phyloP scores from a whole-genome alignment of 1,140 invertebrate genomes.

The Zophobas atratus region DNA sequence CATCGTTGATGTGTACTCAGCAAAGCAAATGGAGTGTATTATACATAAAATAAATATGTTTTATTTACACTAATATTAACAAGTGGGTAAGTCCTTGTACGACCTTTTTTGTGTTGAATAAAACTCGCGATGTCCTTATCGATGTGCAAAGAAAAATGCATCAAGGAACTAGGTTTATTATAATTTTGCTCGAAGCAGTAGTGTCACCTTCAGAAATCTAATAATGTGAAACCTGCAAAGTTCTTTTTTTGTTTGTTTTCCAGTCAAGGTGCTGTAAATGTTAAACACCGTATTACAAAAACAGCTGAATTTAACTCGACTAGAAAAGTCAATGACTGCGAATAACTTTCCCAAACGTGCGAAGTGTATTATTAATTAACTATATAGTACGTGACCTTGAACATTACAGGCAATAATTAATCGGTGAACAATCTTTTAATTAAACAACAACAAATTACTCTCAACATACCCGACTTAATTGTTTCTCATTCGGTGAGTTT shows the following conservation, averaged over 20 bases:
- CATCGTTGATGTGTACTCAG: no score
- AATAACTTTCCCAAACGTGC: not conserved
- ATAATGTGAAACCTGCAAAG: no score
- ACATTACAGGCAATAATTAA: not conserved
- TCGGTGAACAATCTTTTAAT: conserved; percentile 38
- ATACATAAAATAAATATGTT: no score
- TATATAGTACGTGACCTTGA: conserved; percentile 4
- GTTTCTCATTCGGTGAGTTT: conserved; percentile 30
- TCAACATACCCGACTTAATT: conserved; percentile 15
- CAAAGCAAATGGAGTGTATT: no score
- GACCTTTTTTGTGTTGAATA: no score
- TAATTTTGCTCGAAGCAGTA: not conserved
- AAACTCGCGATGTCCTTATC: no score
- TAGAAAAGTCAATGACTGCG: not conserved
- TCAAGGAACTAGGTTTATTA: no score
- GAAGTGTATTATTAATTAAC: conserved; percentile 16
- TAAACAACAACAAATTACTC: conserved; percentile 23
- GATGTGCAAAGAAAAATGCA: no score
- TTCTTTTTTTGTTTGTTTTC: conserved; percentile 3
- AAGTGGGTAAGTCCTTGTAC: no score
- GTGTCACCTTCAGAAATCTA: not conserved
- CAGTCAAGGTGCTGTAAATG: conserved; percentile 28
- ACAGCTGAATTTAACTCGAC: not conserved
- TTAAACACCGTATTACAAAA: not conserved
- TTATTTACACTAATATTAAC: no score